Evolutionary conservation across 2,888 invertebrate genomes (phyloP).

Genomic region (Leptopilina syphax): DNA sequence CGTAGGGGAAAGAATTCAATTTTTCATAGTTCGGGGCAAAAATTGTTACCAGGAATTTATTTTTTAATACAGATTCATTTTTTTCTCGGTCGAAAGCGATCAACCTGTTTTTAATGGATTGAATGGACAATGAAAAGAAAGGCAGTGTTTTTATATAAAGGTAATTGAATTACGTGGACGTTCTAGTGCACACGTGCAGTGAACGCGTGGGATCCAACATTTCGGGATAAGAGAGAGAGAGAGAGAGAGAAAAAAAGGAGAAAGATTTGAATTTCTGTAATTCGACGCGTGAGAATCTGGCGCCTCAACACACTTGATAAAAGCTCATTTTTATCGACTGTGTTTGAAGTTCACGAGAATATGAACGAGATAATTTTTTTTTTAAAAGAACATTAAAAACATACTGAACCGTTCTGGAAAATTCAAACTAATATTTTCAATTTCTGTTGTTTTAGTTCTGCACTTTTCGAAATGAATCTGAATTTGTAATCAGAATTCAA

Average conservation of each 20-base stretch:
- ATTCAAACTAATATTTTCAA: too few species aligned
- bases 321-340: slow-evolving; percentile 43
- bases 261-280: slow-evolving; percentile 59
- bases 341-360: slow-evolving; percentile 37
- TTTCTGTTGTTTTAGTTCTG: too few species aligned
- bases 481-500: too few species aligned
- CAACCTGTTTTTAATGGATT: neutral
- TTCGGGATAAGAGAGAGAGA: slow-evolving; percentile 38
- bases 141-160: slow-evolving; percentile 7
- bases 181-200: slow-evolving; percentile 16
- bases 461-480: too few species aligned
- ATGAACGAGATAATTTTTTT: neutral
- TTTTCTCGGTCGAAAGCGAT: neutral
- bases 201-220: slow-evolving; percentile 11
- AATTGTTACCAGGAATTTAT: too few species aligned
- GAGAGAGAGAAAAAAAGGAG: slow-evolving; percentile 19
- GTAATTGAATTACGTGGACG: slow-evolving; percentile 24
- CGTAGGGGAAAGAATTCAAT: too few species aligned
- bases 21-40: too few species aligned
- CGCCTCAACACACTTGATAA: slow-evolving; percentile 53
- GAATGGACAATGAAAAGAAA: slow-evolving; percentile 3
- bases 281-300: slow-evolving; percentile 60
- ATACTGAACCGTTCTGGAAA: too few species aligned
- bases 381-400: neutral
- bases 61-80: neutral